These are phyloP conservation scores for Pseudoips prasinana DNA, from an alignment of 2,888 invertebrate genomes.

Conservation along the genomic window DNA sequence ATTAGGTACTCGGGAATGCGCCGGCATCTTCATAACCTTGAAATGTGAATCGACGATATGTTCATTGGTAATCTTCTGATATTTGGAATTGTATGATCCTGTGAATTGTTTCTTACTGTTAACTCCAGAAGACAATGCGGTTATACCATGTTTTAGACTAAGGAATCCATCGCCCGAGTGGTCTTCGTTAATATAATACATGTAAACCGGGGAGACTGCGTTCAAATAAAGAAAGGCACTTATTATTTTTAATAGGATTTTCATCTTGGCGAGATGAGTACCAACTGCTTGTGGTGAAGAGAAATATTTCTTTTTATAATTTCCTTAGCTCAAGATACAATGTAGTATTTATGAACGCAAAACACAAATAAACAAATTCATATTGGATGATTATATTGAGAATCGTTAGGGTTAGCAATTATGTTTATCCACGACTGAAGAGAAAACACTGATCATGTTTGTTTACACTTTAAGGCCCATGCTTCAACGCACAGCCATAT, in stretches of 20 bases:
- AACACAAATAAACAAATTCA: constrained; percentile 37
- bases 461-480: too few relatives aligned
- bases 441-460: too few relatives aligned
- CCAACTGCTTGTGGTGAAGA: constrained; percentile 24
- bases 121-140: constrained; percentile 29
- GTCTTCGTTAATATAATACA: constrained; percentile 48
- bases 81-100: constrained; percentile 30
- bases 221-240: constrained; percentile 35
- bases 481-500: too few relatives aligned
- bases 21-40: constrained; percentile 36
- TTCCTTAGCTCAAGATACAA: neutral
- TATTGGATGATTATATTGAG: too few relatives aligned
- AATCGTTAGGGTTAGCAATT: constrained; percentile 19
- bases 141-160: constrained; percentile 28
- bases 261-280: constrained; percentile 42
- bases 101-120: constrained; percentile 38
- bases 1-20: constrained; percentile 3
- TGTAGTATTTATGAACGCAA: constrained; percentile 34
- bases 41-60: constrained; percentile 49
- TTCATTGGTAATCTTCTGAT: constrained; percentile 36
- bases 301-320: too few relatives aligned
- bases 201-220: constrained; percentile 33
- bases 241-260: constrained; percentile 34
- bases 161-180: constrained; percentile 43
- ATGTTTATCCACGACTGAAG: too few relatives aligned